Base-by-base conservation (phyloP, 2,797 vertebrate genomes). In the Alectoris magna region DNA sequence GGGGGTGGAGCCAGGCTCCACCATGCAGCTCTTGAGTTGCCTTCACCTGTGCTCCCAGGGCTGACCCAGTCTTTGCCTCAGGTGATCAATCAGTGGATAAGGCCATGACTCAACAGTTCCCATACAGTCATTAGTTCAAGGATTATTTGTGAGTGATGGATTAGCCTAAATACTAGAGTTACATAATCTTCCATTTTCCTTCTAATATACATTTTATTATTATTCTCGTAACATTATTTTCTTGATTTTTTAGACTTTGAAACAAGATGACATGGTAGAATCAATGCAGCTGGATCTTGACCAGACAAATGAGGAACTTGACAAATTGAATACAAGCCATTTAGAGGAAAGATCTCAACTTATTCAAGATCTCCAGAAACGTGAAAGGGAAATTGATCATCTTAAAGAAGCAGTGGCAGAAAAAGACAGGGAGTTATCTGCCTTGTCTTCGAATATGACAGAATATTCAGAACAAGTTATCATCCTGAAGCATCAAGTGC, bases 231-330 rank as follows among this genome's bases (percentile, higher is more conserved):
- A 95, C 16, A 0, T 72, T 59, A 3, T 94, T 31, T 93, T 77
- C 80, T 94, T 87, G 36, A 21, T 58, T 80, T 97, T 97, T 80
- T 96, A 99, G 99, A 96, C 97, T 29, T 97, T 98, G 90, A 98
- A 98, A 84, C 99, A 99, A 94, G 98, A 99, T 67, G 95, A 90
- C 0, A 56, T 96, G 39, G 96, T 98, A 48, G 98, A 98, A 84
- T 96, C 94, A 2, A 96, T 99, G 74, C 98, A 98, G 77, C 93
- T 96, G 10, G 99, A 99, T 58, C 97, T 99, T 18, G 98, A 99
- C 59, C 98, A 99, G 97, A 98, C 98, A 0, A 98, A 98, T 3
- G 99, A 99, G 84, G 99, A 99, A 90, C 98, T 99, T 82, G 98
- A 99, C 93, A 98, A 98, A 78, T 87, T 99, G 10, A 99, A 99